A percentile compares a stretch with the other conserved stretches of the same genome.
Evolutionary conservation across 2,888 invertebrate species (phyloP).

Genomic region (Ormyrus thymus): DNA sequence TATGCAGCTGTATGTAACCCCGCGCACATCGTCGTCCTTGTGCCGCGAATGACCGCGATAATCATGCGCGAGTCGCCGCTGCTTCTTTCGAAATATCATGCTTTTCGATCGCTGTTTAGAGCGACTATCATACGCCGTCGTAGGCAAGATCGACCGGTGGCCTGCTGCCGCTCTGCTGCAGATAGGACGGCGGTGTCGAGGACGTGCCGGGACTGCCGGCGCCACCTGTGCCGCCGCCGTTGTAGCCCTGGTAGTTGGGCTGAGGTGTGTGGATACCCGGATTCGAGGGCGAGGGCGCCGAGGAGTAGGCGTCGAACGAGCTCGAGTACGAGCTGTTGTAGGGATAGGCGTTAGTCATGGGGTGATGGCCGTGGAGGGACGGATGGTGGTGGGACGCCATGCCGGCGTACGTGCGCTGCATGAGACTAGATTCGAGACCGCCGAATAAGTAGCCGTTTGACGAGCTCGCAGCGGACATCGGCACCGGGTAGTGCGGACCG

Average conservation of each 20-base stretch:
- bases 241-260: conserved; percentile 80
- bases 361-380: conserved; percentile 61
- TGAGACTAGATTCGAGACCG: conserved; percentile 71
- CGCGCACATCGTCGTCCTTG: conserved; percentile 1
- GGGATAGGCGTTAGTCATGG: conserved; percentile 64
- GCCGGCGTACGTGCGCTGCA: conserved; percentile 67
- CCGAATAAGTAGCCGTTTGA: conserved; percentile 72
- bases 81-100: neutral
- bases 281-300: conserved; percentile 77
- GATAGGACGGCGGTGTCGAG: conserved; percentile 59
- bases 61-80: conserved; percentile 7
- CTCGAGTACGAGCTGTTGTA: conserved; percentile 72
- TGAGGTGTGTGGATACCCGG: conserved; percentile 81
- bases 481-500: conserved; percentile 74
- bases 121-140: conserved; percentile 73
- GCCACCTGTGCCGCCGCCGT: neutral
- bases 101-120: neutral
- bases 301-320: conserved; percentile 73
- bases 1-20: neutral
- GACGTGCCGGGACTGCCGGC: conserved; percentile 62
- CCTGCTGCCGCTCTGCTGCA: conserved; percentile 59
- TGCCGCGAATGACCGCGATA: neutral
- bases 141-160: conserved; percentile 73
- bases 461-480: conserved; percentile 67
- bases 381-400: conserved; percentile 57